These are phyloP conservation scores for Athripsodes cinereus DNA, from an alignment of 2,888 invertebrate genomes.

Conservation along the genomic window DNA sequence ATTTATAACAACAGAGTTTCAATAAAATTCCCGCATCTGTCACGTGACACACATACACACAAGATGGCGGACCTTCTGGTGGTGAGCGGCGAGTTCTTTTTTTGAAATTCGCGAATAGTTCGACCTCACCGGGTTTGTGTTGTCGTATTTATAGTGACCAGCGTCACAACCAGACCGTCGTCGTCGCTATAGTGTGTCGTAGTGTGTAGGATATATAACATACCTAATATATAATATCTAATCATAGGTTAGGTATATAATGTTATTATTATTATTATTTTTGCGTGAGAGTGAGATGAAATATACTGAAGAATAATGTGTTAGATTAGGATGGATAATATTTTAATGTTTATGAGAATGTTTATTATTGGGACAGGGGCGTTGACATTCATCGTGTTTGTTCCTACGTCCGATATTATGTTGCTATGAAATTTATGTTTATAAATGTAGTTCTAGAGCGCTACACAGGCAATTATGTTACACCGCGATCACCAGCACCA, in stretches of 20 bases:
- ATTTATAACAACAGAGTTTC: background rate
- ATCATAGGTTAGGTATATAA: too few species aligned
- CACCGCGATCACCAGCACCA: too few species aligned
- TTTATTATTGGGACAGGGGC: background rate
- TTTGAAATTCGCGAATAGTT: constrained; percentile 16
- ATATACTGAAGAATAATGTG: background rate
- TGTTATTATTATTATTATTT: too few species aligned
- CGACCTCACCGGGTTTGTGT: constrained; percentile 3
- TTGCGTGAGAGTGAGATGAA: background rate
- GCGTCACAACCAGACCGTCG: background rate
- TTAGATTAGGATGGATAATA: background rate
- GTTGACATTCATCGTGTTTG: background rate
- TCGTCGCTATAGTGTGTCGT: background rate
- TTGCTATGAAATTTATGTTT: background rate
- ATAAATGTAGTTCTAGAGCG: too few species aligned
- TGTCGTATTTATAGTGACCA: background rate
- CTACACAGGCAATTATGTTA: too few species aligned
- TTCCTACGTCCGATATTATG: background rate
- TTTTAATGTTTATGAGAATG: background rate
- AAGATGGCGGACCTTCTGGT: constrained; percentile 6
- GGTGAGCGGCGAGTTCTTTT: constrained; percentile 3
- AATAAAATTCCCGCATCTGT: constrained; percentile 11
- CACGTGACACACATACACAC: constrained; percentile 19
- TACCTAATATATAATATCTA: background rate
- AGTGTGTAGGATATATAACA: background rate